phyloP scores from a whole-genome alignment of 2,888 invertebrate species.

The Melinaea marsaeus region DNA sequence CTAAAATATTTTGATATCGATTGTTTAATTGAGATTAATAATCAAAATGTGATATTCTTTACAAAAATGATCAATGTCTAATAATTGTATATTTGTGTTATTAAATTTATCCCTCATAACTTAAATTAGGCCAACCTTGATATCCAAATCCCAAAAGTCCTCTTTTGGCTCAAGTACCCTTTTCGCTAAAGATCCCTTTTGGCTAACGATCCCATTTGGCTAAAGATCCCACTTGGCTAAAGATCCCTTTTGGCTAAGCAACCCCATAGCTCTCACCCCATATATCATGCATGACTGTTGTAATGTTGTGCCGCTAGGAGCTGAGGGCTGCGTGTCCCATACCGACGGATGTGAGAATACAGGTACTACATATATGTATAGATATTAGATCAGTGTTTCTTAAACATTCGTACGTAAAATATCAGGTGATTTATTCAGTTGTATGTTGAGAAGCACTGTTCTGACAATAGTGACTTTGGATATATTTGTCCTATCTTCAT shows the following conservation, averaged over 20 bases:
- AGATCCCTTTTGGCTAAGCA: constrained; percentile 41
- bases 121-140: too few relatives aligned
- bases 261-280: constrained; percentile 36
- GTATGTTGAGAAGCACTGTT: too few relatives aligned
- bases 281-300: constrained; percentile 76
- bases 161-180: too few relatives aligned
- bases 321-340: constrained; percentile 94
- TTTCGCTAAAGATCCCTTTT: constrained; percentile 16
- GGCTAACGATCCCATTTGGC: constrained; percentile 43
- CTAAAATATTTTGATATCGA: too few relatives aligned
- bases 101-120: too few relatives aligned
- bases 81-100: too few relatives aligned
- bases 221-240: neutral
- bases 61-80: too few relatives aligned
- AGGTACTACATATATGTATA: constrained; percentile 79
- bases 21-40: too few relatives aligned
- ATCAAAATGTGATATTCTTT: too few relatives aligned
- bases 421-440: neutral
- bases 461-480: constrained; percentile 9
- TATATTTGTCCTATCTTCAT: neutral
- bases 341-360: constrained; percentile 96
- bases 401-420: constrained; percentile 9
- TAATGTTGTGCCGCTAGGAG: constrained; percentile 84
- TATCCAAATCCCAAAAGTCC: too few relatives aligned
- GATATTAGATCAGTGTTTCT: constrained; percentile 13